Evolutionary conservation across 2,888 invertebrate genomes (phyloP), one percentile per base, ranked within the genome.

Genomic region (Netelia fuscicornis): DNA sequence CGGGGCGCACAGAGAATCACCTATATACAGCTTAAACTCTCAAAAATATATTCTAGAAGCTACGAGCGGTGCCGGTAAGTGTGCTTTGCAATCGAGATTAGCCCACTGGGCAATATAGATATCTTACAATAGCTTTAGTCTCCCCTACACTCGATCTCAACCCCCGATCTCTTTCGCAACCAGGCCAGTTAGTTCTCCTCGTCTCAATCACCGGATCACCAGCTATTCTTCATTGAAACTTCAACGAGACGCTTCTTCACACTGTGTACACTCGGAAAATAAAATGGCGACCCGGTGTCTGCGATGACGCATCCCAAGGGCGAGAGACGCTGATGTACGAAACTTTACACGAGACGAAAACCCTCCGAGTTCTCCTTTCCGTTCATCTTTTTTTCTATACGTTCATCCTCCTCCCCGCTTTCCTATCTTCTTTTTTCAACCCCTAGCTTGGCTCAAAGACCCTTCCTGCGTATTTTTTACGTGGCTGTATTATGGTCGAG

Each of bases 91-190:
- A n/a, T 9, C 62, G 30, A 62, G 78, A 78, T 78, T 78, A 78
- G 78, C 60, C 60, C 54, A 42, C 30, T 30, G 30, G 30, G 5
- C 30, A 2, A 44, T 48, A 23, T 42, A 56, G 17, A 48, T 64
- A 65, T 65, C 30, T 48, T 56, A 75, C 75, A 20, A 62, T 70
- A 58, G 68, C 67, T 68, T 68, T 20, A 13, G 67, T 54, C 75
- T 81, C 70, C 2, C 52, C 44, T 30, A 9, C 20, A 72, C 65
- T 80, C 48, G 23, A 65, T 42, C 37, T n/a, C 23, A 17, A n/a
- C 52, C 52, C 60, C 20, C 60, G 23, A 9, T 11, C 23, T 60
- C 71, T 64, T 17, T n/a, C 77, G 13, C 62, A 23, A 9, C 42
- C 10, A 17, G n/a, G 11, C 17, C 56, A 1, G 30, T 23, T 54